A percentile compares a stretch with the other conserved stretches of the same genome.
Evolutionary conservation across 23 tunicate species (phyloP).

Genomic region (Clavelina lepadiformis): DNA sequence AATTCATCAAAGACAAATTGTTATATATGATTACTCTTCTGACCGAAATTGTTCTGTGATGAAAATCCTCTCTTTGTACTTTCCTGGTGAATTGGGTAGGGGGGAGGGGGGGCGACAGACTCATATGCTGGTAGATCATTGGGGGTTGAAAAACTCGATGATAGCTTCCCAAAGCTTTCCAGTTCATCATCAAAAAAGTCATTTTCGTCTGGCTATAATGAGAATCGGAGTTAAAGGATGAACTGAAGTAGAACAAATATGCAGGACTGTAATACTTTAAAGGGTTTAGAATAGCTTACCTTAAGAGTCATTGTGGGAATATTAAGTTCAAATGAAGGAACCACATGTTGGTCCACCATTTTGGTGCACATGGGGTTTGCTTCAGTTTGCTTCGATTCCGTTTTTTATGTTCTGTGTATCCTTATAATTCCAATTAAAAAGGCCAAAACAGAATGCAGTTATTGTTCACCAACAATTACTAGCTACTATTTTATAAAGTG

Average conservation of each 20-base stretch:
- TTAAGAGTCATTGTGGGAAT: constrained; percentile 54
- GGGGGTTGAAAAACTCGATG: constrained; percentile 3
- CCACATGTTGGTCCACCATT: constrained; percentile 82
- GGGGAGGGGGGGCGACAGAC: constrained; percentile 3
- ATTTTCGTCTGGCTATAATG: constrained; percentile 23
- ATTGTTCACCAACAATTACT: too few relatives aligned
- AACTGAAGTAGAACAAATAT: neutral
- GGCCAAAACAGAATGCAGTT: too few relatives aligned
- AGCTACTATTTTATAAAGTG: too few relatives aligned
- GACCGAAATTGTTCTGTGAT: too few relatives aligned
- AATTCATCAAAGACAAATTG: too few relatives aligned
- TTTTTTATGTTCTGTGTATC: too few relatives aligned
- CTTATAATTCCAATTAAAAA: too few relatives aligned
- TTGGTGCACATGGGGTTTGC: constrained; percentile 21
- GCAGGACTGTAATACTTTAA: neutral
- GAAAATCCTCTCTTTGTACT: too few relatives aligned
- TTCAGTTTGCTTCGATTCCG: too few relatives aligned
- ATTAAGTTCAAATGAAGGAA: constrained; percentile 73
- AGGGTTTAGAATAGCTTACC: constrained; percentile 16
- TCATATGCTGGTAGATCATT: constrained; percentile 3
- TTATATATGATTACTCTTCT: too few relatives aligned
- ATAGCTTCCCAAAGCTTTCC: constrained; percentile 30
- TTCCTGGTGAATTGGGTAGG: constrained; percentile 1
- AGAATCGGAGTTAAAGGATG: neutral
- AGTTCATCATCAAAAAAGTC: constrained; percentile 53